phyloP scores from a whole-genome alignment of 2,888 invertebrate genomes.

The Microctonus aethiopoides region DNA sequence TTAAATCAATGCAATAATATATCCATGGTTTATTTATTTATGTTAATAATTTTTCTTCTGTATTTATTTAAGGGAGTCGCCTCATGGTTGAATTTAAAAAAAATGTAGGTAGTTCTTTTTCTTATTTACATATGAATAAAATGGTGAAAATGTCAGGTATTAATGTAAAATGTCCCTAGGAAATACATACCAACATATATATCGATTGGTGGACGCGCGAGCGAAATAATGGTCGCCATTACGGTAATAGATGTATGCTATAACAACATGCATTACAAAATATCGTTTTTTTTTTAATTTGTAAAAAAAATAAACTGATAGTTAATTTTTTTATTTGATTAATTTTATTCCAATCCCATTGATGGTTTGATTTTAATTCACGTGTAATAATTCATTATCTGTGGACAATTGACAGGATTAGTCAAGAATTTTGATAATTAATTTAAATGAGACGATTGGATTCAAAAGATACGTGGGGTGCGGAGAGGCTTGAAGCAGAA shows the following conservation, averaged over 20 bases:
- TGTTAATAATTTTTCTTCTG: not conserved
- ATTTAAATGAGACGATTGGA: conserved; percentile 59
- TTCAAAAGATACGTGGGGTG: conserved; percentile 59
- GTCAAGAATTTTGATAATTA: not conserved
- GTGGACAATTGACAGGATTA: not conserved
- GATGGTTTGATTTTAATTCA: not conserved
- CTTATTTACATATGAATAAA: no score
- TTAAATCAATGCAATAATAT: not conserved
- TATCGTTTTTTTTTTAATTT: not conserved
- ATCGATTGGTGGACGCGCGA: no score
- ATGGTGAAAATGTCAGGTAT: no score
- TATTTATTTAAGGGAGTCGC: no score
- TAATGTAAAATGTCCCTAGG: not conserved
- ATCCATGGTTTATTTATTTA: no score
- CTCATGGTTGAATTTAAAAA: no score
- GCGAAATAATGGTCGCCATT: conserved; percentile 38
- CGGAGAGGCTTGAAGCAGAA: conserved; percentile 62
- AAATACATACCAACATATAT: no score
- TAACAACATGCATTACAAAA: not conserved
- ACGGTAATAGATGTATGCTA: conserved; percentile 25
- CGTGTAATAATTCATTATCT: not conserved
- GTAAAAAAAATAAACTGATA: not conserved
- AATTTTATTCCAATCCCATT: not conserved
- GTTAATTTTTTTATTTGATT: not conserved
- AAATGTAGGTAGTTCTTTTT: no score